Evolutionary conservation across 2,797 vertebrate species (phyloP).

Genomic region (Tapera naevia): DNA sequence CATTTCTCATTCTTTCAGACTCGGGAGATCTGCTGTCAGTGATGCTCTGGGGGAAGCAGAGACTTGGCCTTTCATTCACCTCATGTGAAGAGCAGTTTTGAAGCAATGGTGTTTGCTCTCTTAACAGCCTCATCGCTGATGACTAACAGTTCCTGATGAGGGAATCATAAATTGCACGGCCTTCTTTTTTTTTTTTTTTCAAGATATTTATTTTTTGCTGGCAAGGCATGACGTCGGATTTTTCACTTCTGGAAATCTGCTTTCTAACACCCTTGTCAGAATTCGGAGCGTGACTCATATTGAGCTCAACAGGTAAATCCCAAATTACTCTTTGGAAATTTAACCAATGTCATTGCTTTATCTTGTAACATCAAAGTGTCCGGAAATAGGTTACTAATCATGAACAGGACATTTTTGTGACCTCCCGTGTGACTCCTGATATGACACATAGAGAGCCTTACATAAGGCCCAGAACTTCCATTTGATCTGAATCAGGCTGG

Average conservation of each 20-base stretch:
- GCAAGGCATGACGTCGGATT: not conserved
- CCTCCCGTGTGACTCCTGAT: not conserved
- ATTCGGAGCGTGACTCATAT: not conserved
- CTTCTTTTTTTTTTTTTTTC: not conserved
- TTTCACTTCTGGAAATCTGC: not conserved
- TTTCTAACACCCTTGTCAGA: not conserved
- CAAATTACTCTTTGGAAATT: slow-evolving; percentile 23
- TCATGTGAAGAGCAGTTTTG: not conserved
- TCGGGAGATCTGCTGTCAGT: rapidly evolving
- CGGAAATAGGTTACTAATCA: not conserved
- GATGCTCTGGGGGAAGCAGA: not conserved
- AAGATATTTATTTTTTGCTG: not conserved
- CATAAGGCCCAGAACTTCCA: not conserved
- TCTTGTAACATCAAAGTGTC: not conserved
- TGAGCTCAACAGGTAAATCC: not conserved
- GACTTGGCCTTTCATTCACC: not conserved
- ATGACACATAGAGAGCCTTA: not conserved
- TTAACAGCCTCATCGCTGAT: not conserved
- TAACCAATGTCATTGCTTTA: not conserved
- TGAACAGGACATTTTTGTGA: rapidly evolving
- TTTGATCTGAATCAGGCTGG: not conserved
- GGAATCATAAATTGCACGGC: not conserved
- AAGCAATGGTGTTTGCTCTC: not conserved
- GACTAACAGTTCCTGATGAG: slow-evolving; percentile 55
- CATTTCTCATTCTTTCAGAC: not conserved